phyloP scores from a whole-genome alignment of 2,888 invertebrate genomes.

The Thera obeliscata region DNA sequence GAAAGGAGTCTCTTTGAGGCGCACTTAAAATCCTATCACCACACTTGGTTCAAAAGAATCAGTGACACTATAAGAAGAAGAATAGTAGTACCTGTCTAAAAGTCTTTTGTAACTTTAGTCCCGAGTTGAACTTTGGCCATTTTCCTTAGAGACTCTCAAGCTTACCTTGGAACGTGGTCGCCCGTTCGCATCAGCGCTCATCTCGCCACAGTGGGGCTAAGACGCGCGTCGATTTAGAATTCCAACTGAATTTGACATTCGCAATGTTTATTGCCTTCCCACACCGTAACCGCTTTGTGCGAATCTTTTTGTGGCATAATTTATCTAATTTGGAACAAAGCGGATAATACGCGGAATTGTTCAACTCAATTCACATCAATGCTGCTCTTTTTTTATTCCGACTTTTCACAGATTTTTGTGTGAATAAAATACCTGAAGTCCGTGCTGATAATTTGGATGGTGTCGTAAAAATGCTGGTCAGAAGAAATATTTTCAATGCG shows the following conservation, averaged over 20 bases:
- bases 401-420: slow-evolving; percentile 33
- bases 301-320: slow-evolving; percentile 74
- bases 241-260: slow-evolving; percentile 74
- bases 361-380: slow-evolving; percentile 53
- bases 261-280: slow-evolving; percentile 72
- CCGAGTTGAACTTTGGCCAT: no score
- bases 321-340: slow-evolving; percentile 79
- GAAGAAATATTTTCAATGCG: slow-evolving; percentile 19
- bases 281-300: slow-evolving; percentile 64
- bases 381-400: slow-evolving; percentile 41
- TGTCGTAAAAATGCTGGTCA: slow-evolving; percentile 21
- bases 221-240: slow-evolving; percentile 70
- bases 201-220: slow-evolving; percentile 46
- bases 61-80: no score
- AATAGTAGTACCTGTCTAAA: no score
- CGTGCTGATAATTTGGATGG: slow-evolving; percentile 26
- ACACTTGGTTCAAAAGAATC: no score
- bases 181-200: slow-evolving; percentile 40
- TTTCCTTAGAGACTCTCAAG: no score
- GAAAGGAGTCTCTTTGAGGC: no score
- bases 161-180: slow-evolving; percentile 7
- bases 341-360: slow-evolving; percentile 61
- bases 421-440: slow-evolving; percentile 30
- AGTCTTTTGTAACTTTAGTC: no score
- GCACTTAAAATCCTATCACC: no score